phyloP scores from a whole-genome alignment of 2,113 vertebrate genomes.

The Neodon shergylaensis region DNA sequence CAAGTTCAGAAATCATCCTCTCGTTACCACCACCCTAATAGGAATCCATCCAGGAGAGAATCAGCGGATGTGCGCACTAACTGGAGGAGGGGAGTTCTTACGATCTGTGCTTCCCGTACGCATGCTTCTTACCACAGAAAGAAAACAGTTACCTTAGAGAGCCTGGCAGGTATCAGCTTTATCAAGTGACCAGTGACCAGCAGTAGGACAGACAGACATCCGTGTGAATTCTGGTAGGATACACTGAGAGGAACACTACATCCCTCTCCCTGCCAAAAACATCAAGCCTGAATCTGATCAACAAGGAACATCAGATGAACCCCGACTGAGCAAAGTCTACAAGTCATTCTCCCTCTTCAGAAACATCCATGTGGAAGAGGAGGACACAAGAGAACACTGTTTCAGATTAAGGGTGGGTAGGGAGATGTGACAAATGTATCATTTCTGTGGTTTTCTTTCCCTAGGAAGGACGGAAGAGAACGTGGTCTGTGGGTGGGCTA shows the following conservation, averaged over 20 bases:
- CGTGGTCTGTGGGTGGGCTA: not conserved
- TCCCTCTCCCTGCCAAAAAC: not conserved
- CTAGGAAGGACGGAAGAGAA: not conserved
- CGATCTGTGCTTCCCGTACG: not conserved
- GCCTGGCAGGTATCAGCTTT: not conserved
- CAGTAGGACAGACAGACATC: not conserved
- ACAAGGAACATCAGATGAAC: not conserved
- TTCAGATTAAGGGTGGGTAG: not conserved
- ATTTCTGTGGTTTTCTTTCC: not conserved
- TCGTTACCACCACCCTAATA: not conserved
- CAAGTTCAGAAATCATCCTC: conserved; percentile 8
- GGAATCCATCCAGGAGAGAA: not conserved
- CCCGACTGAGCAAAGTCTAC: not conserved
- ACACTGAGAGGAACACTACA: not conserved
- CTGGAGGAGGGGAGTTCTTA: not conserved
- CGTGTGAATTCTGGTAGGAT: not conserved
- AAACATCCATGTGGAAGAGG: not conserved
- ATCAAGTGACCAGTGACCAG: not conserved
- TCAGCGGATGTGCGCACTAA: not conserved
- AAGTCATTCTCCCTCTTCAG: not conserved
- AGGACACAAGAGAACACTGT: not conserved
- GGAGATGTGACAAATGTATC: not conserved
- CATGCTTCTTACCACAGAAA: conserved; percentile 9
- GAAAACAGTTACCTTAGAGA: conserved; percentile 37
- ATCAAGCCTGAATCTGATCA: not conserved